Base-by-base conservation (phyloP, 2,888 invertebrate species). In the Ischnus inquisitorius region DNA sequence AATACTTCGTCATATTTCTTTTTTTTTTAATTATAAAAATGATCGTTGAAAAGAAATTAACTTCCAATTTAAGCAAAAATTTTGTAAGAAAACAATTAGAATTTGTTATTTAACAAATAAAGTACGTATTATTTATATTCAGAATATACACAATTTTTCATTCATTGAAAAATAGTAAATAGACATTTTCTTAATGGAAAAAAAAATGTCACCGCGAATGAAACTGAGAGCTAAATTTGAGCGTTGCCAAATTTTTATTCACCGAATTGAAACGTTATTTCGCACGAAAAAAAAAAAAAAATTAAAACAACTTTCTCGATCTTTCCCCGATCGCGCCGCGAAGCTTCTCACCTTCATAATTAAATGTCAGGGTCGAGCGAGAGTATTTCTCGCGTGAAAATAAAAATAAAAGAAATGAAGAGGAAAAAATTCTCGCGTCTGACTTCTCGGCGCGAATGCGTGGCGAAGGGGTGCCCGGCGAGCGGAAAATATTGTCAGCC, bases 401-500 rank as follows among this genome's bases (percentile, higher is more conserved):
- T 10, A 48, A 25, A 34, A 28, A 41, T 10, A 48, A 77, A 68
- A 54, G 14, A 65, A 34, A 65, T 60, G 43, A 43, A 22, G 43
- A 68, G 28, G 51, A 16, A 62, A 54, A 51, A 54, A 54, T 54
- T 54, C 22, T 54, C 8, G 54, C 5, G 22, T 54, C 54, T 54
- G 16, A 48, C 28, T 28, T 34, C 14, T 14, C 22, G 10, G 48
- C 6, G 78, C 3, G 43, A 19, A 48, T 16, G 78, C 46, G 78
- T 39, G 65, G 67, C 51, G n/a, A 46, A 16, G 62, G 51, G n/a
- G 57, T 22, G 28, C 14, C n/a, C 10, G 60, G 69, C 43, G 64
- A 34, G 48, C 14, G 79, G n/a, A 83, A 88, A 87, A 87, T 86
- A 88, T 87, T 76, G 85, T 79, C 34, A 79, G 82, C 79, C 78